Evolutionary conservation across 2,888 invertebrate species (phyloP), one percentile per base, ranked within the genome.

Genomic region (Mesorhabditis belari): DNA sequence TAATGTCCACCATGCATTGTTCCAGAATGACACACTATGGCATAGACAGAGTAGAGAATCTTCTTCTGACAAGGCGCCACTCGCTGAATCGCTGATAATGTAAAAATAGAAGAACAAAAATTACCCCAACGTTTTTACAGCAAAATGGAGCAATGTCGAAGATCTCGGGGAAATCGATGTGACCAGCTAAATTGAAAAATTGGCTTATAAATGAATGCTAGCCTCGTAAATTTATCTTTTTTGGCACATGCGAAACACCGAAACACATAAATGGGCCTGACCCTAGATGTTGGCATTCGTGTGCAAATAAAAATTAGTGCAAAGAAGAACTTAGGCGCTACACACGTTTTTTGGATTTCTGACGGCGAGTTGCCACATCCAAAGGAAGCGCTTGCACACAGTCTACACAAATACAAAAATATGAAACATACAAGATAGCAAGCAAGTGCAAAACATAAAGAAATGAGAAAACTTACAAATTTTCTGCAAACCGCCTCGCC

Each of bases 21-120:
- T 0, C 96, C 96, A 58, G 89, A 89, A 81, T 98, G 96, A 80
- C 92, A 92, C 3, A 96, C 94, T 0, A 98, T 88, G 0, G 93
- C 96, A 77, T 93, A 98, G 58, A 98, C 84, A 0, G 91, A 88
- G 82, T 96, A 96, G 27, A 90, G 82, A 49, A 92, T 83, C 35
- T 60, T 23, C 21, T 54, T 58, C 62, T 73, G 71, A 4, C 64
- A 64, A 4, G 60, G 50, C 2, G 28, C 12, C 12, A 76, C 51
- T 3, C 76, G 64, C 69, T 75, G 55, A 49, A 63, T 24, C 24
- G 17, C n/a, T 44, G 9, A 27, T 50, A 52, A 23, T 2, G 2
- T 50, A 6, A 50, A 26, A 56, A 25, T 53, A 5, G 28, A n/a
- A 50, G 49, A 3, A 12, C 12, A 2, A 3, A 26, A 4, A 50